A percentile compares a stretch with the other conserved stretches of the same genome.
phyloP scores from a whole-genome alignment of 1,140 invertebrate genomes.

The Laupala kohalensis region DNA sequence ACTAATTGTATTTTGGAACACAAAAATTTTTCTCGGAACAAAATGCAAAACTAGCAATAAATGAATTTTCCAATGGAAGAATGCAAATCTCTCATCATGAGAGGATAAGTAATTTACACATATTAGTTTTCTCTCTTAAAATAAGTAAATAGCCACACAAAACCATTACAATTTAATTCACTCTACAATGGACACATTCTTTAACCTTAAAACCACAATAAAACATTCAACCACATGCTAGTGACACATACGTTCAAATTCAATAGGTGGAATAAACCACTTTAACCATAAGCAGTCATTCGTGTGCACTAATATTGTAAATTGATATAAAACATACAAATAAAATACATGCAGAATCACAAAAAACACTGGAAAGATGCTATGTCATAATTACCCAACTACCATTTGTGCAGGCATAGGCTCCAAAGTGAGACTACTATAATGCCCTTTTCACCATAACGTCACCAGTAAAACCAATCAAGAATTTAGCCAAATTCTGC shows the following conservation, averaged over 20 bases:
- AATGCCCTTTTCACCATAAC: neutral
- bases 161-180: neutral
- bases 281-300: neutral
- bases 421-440: neutral
- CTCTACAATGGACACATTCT: neutral
- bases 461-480: neutral
- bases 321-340: neutral
- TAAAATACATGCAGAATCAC: neutral
- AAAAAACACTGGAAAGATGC: neutral
- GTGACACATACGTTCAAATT: neutral
- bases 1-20: too few species aligned
- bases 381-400: neutral
- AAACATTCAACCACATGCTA: neutral
- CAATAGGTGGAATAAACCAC: too few species aligned
- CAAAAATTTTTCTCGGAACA: too few species aligned
- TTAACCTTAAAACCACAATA: neutral
- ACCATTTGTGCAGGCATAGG: neutral
- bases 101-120: too few species aligned
- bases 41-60: too few species aligned
- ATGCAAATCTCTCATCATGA: too few species aligned
- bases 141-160: neutral
- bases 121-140: too few species aligned
- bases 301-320: neutral
- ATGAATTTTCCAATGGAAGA: too few species aligned
- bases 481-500: too few species aligned